Evolutionary conservation across 1,140 invertebrate genomes (phyloP), one percentile per base, ranked within the genome.

Genomic region (Aphaenogaster rudis): DNA sequence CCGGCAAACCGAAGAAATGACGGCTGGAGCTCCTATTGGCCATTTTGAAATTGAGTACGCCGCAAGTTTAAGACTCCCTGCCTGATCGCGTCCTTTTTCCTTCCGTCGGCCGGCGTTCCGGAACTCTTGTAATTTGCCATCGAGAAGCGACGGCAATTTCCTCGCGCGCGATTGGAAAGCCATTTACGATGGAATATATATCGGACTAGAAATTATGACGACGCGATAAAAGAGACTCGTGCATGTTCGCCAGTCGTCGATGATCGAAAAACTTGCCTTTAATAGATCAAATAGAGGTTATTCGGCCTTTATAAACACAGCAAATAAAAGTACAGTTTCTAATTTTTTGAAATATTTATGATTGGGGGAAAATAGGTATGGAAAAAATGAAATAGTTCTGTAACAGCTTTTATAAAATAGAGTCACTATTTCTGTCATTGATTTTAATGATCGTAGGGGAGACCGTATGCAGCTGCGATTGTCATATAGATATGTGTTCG

Each of bases 21-120:
- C 88, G 88, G 77, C 82, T 67, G 74, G 74, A 50, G 45, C 48
- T 66, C 61, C 71, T 78, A 89, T 88, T 87, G 90, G 80, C 80
- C 86, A 90, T 90, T 91, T 86, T 86, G 86, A 92, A 92, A 93
- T 93, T 91, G 90, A 80, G 81, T 85, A 81, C 42, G 66, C 67
- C 89, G 61, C 84, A 85, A 79, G 72, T 86, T 90, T 87, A 91
- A 91, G 86, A 54, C 77, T 82, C 78, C 79, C 8, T 11, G 59
- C 77, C 66, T 66, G 82, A 52, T 86, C 84, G 81, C 82, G 48
- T 48, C 48, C 61, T 77, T 90, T 90, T 86, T 80, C 78, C 79
- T 66, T 42, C 39, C 59, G 79, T 21, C n/a, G 33, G 15, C 13
- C 39, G 15, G 39, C 72, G 74, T 90, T 72, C 80, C 76, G 88